Evolutionary conservation across 2,113 vertebrate genomes (phyloP).

Genomic region (Cyphomyrus discorhynchus): DNA sequence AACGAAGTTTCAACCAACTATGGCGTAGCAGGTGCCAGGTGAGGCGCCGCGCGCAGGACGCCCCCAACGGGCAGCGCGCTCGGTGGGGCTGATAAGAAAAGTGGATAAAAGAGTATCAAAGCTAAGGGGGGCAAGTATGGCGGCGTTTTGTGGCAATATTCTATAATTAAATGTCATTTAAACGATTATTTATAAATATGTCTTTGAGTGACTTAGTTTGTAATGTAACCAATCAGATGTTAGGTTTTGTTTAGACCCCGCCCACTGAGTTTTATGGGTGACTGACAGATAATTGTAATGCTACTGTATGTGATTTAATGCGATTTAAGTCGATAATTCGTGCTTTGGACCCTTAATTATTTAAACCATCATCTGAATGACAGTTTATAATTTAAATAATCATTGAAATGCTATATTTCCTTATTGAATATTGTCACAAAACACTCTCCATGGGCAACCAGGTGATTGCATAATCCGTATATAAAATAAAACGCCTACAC

Average conservation of each 20-base stretch:
- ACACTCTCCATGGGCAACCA: background rate
- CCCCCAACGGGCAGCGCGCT: background rate
- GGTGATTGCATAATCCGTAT: background rate
- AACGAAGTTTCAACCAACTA: background rate
- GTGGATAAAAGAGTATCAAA: background rate
- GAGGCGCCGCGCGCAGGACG: background rate
- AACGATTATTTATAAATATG: background rate
- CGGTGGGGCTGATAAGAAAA: background rate
- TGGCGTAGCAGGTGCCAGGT: background rate
- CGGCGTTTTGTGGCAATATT: background rate
- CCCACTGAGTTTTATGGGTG: background rate
- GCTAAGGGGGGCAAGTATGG: background rate
- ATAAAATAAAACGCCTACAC: too few relatives aligned
- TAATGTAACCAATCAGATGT: background rate
- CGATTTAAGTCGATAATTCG: too few relatives aligned
- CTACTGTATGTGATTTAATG: too few relatives aligned
- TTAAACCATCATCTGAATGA: background rate
- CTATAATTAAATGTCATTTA: background rate
- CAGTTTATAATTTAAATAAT: background rate
- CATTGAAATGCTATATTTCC: background rate
- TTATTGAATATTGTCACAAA: background rate
- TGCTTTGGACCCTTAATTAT: background rate
- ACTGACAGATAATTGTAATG: background rate
- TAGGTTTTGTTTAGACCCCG: background rate
- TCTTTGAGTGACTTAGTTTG: background rate